Evolutionary conservation across 2,888 invertebrate species (phyloP).

Genomic region (Tridacna crocea): DNA sequence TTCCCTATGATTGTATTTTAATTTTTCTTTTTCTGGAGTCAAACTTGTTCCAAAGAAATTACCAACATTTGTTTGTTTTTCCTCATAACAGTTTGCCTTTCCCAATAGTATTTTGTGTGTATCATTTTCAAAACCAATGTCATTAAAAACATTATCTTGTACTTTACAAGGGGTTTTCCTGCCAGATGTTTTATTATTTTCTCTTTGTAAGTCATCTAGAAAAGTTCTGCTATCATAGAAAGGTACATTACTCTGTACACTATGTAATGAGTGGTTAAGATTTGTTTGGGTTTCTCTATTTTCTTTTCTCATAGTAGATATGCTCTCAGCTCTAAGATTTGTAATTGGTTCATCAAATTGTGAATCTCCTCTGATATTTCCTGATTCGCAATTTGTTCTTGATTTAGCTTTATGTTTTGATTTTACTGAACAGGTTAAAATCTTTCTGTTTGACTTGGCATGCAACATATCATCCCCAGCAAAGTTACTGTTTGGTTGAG

Average conservation of each 20-base stretch:
- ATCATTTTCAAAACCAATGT: constrained; percentile 25
- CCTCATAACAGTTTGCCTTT: constrained; percentile 23
- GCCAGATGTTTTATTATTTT: constrained; percentile 18
- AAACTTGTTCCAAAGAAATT: constrained; percentile 49
- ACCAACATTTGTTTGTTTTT: constrained; percentile 51
- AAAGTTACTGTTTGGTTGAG: background rate
- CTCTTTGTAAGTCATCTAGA: constrained; percentile 15
- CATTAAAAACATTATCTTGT: constrained; percentile 12
- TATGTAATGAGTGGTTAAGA: constrained; percentile 55
- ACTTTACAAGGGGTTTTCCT: constrained; percentile 27
- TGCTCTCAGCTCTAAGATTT: constrained; percentile 9
- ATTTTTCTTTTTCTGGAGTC: constrained; percentile 42
- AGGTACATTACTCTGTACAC: constrained; percentile 67
- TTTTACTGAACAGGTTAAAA: constrained; percentile 28
- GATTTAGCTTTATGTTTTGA: background rate
- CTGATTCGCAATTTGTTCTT: background rate
- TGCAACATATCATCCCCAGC: constrained; percentile 36
- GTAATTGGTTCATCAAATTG: background rate
- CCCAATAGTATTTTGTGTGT: background rate
- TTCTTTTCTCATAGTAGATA: constrained; percentile 38
- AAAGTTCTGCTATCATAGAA: constrained; percentile 46
- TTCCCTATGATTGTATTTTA: constrained; percentile 20
- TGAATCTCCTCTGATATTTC: background rate
- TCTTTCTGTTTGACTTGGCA: constrained; percentile 49
- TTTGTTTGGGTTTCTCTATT: constrained; percentile 55